Percentiles rank a stretch among this genome's conserved stretches.
Conservation (phyloP, 2,888 invertebrate species). For the Sepioteuthis lessoniana region DNA sequence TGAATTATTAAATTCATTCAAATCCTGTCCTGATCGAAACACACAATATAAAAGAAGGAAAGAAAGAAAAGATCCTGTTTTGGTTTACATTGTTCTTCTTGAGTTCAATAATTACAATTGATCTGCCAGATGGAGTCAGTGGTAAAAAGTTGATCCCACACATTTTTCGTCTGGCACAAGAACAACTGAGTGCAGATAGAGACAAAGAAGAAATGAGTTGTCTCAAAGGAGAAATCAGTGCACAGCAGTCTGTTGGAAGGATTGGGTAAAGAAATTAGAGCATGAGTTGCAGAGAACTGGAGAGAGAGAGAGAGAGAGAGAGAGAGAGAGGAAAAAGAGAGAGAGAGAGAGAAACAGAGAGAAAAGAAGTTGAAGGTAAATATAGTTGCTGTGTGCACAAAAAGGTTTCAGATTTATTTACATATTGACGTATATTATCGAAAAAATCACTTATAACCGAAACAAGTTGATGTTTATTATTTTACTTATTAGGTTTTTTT, state of each 20-base stretch:
- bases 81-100: background rate
- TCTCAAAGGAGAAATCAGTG: background rate
- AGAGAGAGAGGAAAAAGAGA: background rate
- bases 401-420: background rate
- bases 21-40: background rate
- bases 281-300: background rate
- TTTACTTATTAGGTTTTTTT: too few relatives aligned
- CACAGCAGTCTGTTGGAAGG: conserved; percentile 5
- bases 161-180: background rate
- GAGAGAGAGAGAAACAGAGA: background rate
- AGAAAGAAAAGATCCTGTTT: background rate
- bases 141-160: background rate
- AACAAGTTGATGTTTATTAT: too few relatives aligned
- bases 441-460: too few relatives aligned
- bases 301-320: background rate
- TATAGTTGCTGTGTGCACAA: background rate
- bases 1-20: background rate
- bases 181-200: background rate
- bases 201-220: background rate
- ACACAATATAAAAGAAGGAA: background rate
- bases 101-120: background rate
- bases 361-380: background rate
- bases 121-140: background rate
- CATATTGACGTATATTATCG: background rate
- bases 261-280: background rate